phyloP scores from a whole-genome alignment of 2,797 vertebrate genomes.

The Tauraco hartlaubi region DNA sequence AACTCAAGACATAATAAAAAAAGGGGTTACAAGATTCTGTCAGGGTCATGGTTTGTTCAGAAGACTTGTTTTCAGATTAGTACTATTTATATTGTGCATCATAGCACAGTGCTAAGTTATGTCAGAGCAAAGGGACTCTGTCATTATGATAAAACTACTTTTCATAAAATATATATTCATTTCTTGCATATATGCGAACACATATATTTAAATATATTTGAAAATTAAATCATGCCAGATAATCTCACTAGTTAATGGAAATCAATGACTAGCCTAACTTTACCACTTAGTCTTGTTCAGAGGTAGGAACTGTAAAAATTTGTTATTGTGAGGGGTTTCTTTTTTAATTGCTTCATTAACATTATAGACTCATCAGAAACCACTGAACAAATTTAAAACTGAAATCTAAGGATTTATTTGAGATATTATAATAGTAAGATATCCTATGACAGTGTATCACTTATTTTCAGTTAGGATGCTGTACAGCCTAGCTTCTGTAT shows the following conservation, averaged over 20 bases:
- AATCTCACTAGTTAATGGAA: background rate
- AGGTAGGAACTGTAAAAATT: background rate
- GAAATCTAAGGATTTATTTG: background rate
- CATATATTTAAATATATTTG: background rate
- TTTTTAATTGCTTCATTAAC: background rate
- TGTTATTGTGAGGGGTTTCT: background rate
- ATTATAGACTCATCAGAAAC: background rate
- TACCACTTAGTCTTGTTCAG: background rate
- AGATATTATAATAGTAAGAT: background rate
- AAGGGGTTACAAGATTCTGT: fast-evolving
- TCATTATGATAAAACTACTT: background rate
- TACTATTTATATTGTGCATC: background rate
- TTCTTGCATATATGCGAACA: background rate
- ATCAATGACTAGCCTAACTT: fast-evolving
- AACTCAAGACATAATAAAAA: background rate
- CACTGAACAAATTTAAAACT: background rate
- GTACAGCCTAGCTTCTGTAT: background rate
- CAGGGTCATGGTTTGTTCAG: background rate
- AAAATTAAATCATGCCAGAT: background rate
- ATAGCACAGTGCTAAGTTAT: background rate
- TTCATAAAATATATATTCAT: background rate
- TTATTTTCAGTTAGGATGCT: background rate
- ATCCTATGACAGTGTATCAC: background rate
- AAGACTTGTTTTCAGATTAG: background rate
- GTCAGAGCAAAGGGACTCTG: background rate